Evolutionary conservation across 1,140 invertebrate species (phyloP).

Genomic region (Drosophila saltans): DNA sequence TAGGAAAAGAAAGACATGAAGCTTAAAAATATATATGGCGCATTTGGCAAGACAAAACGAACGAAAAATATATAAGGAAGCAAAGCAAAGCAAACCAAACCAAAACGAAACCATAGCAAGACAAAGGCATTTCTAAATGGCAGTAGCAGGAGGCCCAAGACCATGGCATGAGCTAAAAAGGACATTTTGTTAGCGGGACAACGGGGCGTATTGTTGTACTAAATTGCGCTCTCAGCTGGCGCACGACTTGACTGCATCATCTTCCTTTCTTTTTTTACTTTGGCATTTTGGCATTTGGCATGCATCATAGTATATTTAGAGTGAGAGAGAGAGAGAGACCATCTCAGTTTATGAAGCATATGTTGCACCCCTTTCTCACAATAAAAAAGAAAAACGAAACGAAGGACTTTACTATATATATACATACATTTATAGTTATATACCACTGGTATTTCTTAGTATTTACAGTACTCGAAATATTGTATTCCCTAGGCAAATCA

Average conservation of each 20-base stretch:
- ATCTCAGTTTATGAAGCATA: conserved; percentile 75
- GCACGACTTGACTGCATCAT: conserved; percentile 73
- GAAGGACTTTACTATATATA: conserved; percentile 50
- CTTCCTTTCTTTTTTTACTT: background rate
- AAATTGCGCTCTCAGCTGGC: conserved; percentile 79
- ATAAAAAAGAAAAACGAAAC: conserved; percentile 30
- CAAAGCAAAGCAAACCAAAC: conserved; percentile 24
- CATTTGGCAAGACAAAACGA: conserved; percentile 58
- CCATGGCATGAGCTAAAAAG: conserved; percentile 1
- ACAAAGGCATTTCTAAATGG: conserved; percentile 71
- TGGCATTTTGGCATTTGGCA: conserved; percentile 53
- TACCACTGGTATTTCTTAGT: conserved; percentile 16
- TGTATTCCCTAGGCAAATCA: conserved; percentile 78
- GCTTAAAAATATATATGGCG: conserved; percentile 72
- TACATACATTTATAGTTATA: too few relatives aligned
- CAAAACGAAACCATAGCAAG: conserved; percentile 30
- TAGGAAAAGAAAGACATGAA: conserved; percentile 76
- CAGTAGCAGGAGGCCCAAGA: conserved; percentile 49
- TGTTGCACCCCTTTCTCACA: conserved; percentile 55
- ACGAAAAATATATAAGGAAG: background rate
- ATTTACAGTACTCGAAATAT: conserved; percentile 9
- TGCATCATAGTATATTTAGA: conserved; percentile 36
- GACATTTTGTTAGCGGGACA: conserved; percentile 32
- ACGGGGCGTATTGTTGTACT: conserved; percentile 70
- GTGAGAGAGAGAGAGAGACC: background rate